These are phyloP conservation scores for Garrulus glandarius DNA, from an alignment of 2,797 vertebrate species.

Conservation along the genomic window DNA sequence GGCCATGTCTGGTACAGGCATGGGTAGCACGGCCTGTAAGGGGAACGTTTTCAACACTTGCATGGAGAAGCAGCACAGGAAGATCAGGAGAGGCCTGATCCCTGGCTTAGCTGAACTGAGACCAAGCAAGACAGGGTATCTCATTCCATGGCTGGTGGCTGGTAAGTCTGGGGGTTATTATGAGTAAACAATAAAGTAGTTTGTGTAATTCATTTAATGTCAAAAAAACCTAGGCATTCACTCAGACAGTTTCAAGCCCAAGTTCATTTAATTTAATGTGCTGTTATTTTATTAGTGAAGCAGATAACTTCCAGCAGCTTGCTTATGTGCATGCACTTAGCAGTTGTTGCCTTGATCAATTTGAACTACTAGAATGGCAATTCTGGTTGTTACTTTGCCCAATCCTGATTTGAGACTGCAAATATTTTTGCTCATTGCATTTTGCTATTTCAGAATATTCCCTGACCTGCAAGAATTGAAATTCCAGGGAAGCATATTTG, in stretches of 20 bases:
- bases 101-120: not conserved
- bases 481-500: not conserved
- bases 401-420: not conserved
- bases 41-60: not conserved
- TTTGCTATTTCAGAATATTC: not conserved
- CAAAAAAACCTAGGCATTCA: not conserved
- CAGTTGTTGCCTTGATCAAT: not conserved
- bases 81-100: not conserved
- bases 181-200: not conserved
- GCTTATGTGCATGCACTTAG: not conserved
- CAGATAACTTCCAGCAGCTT: not conserved
- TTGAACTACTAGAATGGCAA: not conserved
- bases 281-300: not conserved
- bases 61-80: not conserved
- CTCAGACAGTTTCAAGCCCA: not conserved
- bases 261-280: not conserved
- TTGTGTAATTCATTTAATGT: not conserved
- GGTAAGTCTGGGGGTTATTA: not conserved
- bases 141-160: not conserved
- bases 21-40: not conserved
- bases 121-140: not conserved
- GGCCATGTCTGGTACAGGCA: not conserved
- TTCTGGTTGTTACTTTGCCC: not conserved
- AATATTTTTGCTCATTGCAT: not conserved
- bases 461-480: not conserved